These are phyloP conservation scores for Brachionus calyciflorus DNA, from an alignment of 1,140 invertebrate species.

Conservation along the genomic window DNA sequence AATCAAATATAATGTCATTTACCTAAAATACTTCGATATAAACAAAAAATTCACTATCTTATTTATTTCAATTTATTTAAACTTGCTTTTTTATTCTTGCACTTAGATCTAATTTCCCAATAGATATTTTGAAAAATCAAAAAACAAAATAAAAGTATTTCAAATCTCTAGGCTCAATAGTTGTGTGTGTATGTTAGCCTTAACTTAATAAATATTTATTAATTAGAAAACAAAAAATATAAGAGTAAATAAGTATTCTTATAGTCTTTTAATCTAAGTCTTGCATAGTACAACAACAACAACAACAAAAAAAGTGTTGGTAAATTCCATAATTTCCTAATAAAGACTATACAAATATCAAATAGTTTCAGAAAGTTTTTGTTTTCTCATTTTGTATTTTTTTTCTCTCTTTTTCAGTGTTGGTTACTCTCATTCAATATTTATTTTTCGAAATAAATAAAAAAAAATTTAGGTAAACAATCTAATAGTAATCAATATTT, in stretches of 20 bases:
- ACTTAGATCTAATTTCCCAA: conserved; percentile 36
- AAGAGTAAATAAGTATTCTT: conserved; percentile 36
- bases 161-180: not conserved
- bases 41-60: too few relatives aligned
- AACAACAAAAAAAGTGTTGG: too few relatives aligned
- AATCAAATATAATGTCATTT: conserved; percentile 24
- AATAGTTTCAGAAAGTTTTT: conserved; percentile 1
- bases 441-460: not conserved
- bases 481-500: conserved; percentile 21
- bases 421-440: conserved; percentile 22
- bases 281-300: not conserved
- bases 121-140: conserved; percentile 23
- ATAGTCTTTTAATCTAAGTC: conserved; percentile 24
- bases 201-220: conserved; percentile 24
- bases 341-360: conserved; percentile 15
- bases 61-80: not conserved
- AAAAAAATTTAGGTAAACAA: conserved; percentile 7
- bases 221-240: conserved; percentile 37
- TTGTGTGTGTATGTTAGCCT: not conserved
- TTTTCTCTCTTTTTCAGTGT: too few relatives aligned
- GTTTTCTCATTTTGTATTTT: too few relatives aligned
- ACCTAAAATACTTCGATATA: too few relatives aligned
- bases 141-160: conserved; percentile 23
- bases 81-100: not conserved
- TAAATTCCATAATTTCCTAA: conserved; percentile 22